Evolutionary conservation across 1,140 invertebrate species (phyloP).

Genomic region (Teleogryllus occipitalis): DNA sequence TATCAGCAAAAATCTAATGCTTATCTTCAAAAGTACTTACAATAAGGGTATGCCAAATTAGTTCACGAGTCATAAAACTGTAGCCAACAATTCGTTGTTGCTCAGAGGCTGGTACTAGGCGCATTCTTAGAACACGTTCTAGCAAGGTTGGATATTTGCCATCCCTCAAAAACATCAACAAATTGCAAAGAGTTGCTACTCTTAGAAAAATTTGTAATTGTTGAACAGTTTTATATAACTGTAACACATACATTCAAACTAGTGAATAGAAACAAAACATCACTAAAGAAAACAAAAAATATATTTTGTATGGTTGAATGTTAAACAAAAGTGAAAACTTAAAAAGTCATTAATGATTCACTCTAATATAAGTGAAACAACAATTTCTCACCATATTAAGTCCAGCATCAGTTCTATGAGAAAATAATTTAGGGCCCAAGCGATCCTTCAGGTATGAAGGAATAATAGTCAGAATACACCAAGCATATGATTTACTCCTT

Average conservation of each 20-base stretch:
- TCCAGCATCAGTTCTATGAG: not conserved
- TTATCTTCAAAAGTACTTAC: conserved; percentile 36
- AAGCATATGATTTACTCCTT: conserved; percentile 30
- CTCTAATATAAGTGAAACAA: not conserved
- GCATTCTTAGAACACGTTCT: conserved; percentile 44
- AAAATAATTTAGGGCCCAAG: conserved; percentile 13
- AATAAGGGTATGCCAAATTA: conserved; percentile 59
- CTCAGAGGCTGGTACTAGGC: conserved; percentile 37
- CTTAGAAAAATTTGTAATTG: conserved; percentile 44
- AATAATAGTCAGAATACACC: conserved; percentile 22
- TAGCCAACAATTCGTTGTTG: conserved; percentile 45
- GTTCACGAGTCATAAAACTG: conserved; percentile 51
- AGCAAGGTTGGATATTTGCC: conserved; percentile 50
- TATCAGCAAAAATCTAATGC: not conserved
- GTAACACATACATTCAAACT: not conserved
- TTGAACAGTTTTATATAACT: conserved; percentile 23
- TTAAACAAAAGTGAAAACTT: not conserved
- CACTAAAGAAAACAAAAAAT: not conserved
- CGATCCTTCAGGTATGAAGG: conserved; percentile 20
- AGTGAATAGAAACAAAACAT: conserved; percentile 4
- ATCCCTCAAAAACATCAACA: conserved; percentile 50
- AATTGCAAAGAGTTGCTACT: conserved; percentile 48
- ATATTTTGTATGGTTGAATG: not conserved
- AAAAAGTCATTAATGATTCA: not conserved
- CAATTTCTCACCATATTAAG: conserved; percentile 5